A percentile compares a stretch with the other conserved stretches of the same genome.
These are phyloP conservation scores for Hipposideros armiger DNA, from an alignment of 2,113 vertebrate genomes.

Conservation along the genomic window DNA sequence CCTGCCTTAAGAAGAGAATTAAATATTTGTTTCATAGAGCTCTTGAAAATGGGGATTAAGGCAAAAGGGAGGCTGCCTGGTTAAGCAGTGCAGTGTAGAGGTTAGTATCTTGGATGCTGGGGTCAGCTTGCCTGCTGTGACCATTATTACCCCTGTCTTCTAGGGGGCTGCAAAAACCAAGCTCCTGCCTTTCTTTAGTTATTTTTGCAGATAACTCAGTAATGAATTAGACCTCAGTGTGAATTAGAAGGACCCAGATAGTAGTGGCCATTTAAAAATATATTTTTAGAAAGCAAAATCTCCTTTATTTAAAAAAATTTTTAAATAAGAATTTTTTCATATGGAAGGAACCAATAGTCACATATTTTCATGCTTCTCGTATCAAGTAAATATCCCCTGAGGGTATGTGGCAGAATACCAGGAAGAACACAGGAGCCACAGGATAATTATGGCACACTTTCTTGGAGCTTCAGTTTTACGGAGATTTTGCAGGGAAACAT, in stretches of 20 bases:
- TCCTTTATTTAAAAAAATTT: slow-evolving; percentile 42
- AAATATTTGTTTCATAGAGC: slow-evolving; percentile 20
- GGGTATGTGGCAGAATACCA: slow-evolving; percentile 41
- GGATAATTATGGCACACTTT: slow-evolving; percentile 64
- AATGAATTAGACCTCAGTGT: slow-evolving; percentile 55
- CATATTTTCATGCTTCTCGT: slow-evolving; percentile 60
- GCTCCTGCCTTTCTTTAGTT: slow-evolving; percentile 43
- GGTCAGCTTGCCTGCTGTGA: neutral
- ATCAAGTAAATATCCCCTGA: slow-evolving; percentile 49
- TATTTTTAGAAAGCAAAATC: slow-evolving; percentile 40
- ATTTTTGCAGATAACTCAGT: slow-evolving; percentile 52
- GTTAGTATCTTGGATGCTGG: neutral
- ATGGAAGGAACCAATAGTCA: slow-evolving; percentile 57
- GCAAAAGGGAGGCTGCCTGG: neutral
- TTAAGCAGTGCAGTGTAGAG: neutral
- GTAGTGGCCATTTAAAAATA: slow-evolving; percentile 9
- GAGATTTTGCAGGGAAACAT: slow-evolving; percentile 51
- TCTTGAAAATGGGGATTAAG: slow-evolving; percentile 45
- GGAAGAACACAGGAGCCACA: slow-evolving; percentile 11
- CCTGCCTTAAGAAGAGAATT: slow-evolving; percentile 36
- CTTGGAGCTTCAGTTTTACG: slow-evolving; percentile 61
- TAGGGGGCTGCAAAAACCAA: neutral
- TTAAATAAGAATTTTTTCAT: slow-evolving; percentile 40
- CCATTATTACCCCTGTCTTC: neutral
- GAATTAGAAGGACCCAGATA: slow-evolving; percentile 26